A percentile compares a stretch with the other conserved stretches of the same genome.
These are phyloP conservation scores for Megalonaias nervosa DNA, from an alignment of 1,140 invertebrate species.

Conservation along the genomic window DNA sequence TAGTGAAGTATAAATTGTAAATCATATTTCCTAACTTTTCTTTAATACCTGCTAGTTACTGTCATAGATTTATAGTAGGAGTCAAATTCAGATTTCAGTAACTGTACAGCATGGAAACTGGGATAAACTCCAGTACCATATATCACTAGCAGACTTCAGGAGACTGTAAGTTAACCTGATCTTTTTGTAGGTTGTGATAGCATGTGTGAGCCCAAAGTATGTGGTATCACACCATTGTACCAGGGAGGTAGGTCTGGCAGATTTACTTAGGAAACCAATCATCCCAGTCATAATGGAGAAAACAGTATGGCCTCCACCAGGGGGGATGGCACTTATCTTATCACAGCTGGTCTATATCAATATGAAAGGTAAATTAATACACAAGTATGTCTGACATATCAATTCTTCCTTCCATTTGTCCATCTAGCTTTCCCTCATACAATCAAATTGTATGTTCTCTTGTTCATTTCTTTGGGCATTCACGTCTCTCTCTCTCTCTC, in stretches of 20 bases:
- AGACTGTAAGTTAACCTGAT: no score
- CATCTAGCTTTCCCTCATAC: not conserved
- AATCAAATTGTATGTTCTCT: not conserved
- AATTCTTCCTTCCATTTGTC: not conserved
- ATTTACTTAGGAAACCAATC: slow-evolving; percentile 72
- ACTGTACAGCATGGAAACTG: no score
- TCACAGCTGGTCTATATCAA: slow-evolving; percentile 72
- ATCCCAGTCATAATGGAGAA: slow-evolving; percentile 71
- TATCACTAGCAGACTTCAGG: no score
- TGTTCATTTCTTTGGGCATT: no score
- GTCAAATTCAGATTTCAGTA: no score
- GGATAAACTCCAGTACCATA: no score
- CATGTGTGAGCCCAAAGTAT: slow-evolving; percentile 72
- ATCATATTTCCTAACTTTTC: not conserved
- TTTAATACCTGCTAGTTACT: no score
- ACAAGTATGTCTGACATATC: not conserved
- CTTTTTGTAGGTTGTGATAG: slow-evolving; percentile 59
- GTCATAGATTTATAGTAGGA: no score
- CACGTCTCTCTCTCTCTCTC: no score
- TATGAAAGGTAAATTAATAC: slow-evolving; percentile 65
- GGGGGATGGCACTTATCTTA: slow-evolving; percentile 71
- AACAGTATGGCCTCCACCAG: slow-evolving; percentile 73
- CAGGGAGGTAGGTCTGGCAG: slow-evolving; percentile 72
- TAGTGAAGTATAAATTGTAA: not conserved
- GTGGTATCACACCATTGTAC: slow-evolving; percentile 71